phyloP scores from a whole-genome alignment of 2,113 vertebrate genomes.

The Sorex araneus region DNA sequence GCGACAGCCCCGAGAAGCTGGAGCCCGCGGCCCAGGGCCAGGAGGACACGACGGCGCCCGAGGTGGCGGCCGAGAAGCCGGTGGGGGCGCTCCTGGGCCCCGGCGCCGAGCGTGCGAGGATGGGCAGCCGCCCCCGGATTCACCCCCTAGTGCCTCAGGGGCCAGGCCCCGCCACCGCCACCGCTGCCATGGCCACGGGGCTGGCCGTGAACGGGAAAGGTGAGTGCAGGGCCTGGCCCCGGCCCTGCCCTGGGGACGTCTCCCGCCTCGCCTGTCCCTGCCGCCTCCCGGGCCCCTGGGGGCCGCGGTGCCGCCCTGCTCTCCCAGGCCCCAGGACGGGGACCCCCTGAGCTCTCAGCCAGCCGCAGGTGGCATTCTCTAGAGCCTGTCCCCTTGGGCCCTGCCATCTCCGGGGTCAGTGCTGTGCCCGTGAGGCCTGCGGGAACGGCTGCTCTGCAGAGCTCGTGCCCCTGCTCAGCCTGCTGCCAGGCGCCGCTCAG shows the following conservation, averaged over 20 bases:
- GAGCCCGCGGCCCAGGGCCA: slow-evolving; percentile 94
- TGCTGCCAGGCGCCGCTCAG: no score
- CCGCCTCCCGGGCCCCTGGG: no score
- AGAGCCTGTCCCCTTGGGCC: neutral
- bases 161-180: slow-evolving; percentile 91
- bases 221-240: slow-evolving; percentile 79
- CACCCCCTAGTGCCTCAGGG: slow-evolving; percentile 90
- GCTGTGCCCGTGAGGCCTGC: no score
- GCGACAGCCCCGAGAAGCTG: slow-evolving; percentile 93
- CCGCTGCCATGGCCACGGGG: slow-evolving; percentile 91
- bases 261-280: no score
- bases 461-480: no score
- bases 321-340: no score
- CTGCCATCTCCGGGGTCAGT: neutral
- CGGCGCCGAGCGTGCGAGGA: slow-evolving; percentile 96
- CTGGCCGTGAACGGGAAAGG: slow-evolving; percentile 94
- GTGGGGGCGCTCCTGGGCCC: slow-evolving; percentile 92
- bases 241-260: no score
- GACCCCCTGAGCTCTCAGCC: no score
- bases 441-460: no score
- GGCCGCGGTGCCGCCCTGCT: no score
- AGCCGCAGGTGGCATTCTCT: no score
- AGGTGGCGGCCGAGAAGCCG: slow-evolving; percentile 95
- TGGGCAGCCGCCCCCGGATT: slow-evolving; percentile 95
- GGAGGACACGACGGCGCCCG: slow-evolving; percentile 94